Percentiles rank a stretch among this genome's conserved stretches.
phyloP scores from a whole-genome alignment of 2,888 invertebrate species.

The Melieria picta region DNA sequence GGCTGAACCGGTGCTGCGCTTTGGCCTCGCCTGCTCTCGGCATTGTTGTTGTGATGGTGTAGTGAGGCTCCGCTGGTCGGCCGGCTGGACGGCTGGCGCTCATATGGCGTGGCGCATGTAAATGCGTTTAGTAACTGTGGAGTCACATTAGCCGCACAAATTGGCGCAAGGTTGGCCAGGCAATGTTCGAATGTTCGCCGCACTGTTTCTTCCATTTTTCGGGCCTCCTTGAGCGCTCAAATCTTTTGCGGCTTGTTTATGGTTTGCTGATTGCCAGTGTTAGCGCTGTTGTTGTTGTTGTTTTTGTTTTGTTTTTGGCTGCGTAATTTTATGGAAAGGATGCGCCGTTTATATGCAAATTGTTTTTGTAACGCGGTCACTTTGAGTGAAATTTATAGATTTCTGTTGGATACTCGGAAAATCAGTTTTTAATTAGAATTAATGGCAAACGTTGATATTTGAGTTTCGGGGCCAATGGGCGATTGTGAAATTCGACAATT shows the following conservation, averaged over 20 bases:
- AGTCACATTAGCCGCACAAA: slow-evolving; percentile 1
- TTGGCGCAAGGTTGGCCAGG: neutral
- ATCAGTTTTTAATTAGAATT: neutral
- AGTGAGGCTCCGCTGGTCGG: too few relatives aligned
- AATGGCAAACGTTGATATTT: neutral
- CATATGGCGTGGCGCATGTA: neutral
- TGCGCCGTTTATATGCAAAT: neutral
- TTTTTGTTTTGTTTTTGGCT: neutral
- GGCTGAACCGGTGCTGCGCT: neutral
- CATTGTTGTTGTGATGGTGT: too few relatives aligned
- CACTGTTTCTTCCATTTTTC: neutral
- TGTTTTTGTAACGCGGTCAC: neutral
- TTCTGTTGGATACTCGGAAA: neutral
- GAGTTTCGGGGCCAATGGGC: neutral
- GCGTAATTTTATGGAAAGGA: too few relatives aligned
- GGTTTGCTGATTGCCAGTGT: neutral
- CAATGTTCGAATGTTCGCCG: neutral
- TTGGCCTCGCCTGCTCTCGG: too few relatives aligned
- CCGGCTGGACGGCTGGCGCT: too few relatives aligned
- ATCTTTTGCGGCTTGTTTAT: neutral
- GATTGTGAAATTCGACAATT: too few relatives aligned
- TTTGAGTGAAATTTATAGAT: neutral
- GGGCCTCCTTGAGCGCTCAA: neutral
- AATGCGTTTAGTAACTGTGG: neutral
- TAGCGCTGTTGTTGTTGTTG: neutral